Percentiles rank a stretch among this genome's conserved stretches.
Conservation (phyloP, 2,888 invertebrate genomes). For the Scelioninae gen. 1 region DNA sequence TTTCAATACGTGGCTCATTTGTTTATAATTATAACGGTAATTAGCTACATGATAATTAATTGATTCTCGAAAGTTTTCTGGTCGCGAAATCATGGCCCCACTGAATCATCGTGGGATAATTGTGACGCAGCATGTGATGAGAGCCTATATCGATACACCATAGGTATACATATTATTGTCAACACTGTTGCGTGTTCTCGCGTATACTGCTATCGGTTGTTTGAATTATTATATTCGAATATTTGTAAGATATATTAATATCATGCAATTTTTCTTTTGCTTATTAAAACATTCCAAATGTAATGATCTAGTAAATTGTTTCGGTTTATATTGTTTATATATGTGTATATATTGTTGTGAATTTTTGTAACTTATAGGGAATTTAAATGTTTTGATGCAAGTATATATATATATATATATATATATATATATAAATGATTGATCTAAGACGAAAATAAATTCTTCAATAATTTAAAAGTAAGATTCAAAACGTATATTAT, state of each 20-base stretch:
- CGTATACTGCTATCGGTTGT: slow-evolving; percentile 8
- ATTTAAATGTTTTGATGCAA: too few relatives aligned
- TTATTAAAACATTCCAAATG: slow-evolving; percentile 58
- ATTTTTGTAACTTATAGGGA: too few relatives aligned
- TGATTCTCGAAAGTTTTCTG: slow-evolving; percentile 75
- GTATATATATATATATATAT: too few relatives aligned
- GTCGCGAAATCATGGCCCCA: slow-evolving; percentile 71
- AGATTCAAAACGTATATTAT: too few relatives aligned
- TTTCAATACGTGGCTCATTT: slow-evolving; percentile 68
- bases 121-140: slow-evolving; percentile 50
- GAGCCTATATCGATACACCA: slow-evolving; percentile 37
- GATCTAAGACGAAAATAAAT: too few relatives aligned
- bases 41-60: slow-evolving; percentile 79
- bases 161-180: slow-evolving; percentile 28
- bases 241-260: slow-evolving; percentile 33
- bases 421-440: too few relatives aligned
- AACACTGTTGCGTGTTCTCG: slow-evolving; percentile 48
- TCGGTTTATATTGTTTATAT: too few relatives aligned
- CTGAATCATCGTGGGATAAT: slow-evolving; percentile 70
- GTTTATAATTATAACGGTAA: slow-evolving; percentile 77
- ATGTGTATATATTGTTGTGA: not conserved
- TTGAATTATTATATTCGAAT: slow-evolving; percentile 53
- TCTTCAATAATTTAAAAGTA: too few relatives aligned
- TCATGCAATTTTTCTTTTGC: slow-evolving; percentile 34
- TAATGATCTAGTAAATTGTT: slow-evolving; percentile 17